Evolutionary conservation across 2,113 vertebrate genomes (phyloP).

Genomic region (Zingel zingel): DNA sequence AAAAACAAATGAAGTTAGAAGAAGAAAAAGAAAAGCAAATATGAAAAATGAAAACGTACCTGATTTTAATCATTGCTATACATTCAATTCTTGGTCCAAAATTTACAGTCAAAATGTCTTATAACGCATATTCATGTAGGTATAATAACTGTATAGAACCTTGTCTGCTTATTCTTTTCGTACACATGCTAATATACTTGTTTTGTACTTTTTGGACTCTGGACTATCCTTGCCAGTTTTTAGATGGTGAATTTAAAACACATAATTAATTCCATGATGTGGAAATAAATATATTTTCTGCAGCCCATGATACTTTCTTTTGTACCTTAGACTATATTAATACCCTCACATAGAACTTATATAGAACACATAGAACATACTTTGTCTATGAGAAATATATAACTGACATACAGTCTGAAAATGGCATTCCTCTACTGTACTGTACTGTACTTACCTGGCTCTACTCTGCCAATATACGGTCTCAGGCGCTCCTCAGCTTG

Average conservation of each 20-base stretch:
- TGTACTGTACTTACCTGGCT: constrained; percentile 71
- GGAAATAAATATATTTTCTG: no score
- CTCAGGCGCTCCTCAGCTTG: constrained; percentile 78
- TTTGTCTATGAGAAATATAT: not conserved
- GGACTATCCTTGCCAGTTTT: not conserved
- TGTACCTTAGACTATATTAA: not conserved
- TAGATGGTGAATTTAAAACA: not conserved
- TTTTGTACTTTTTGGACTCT: not conserved
- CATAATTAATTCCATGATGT: not conserved
- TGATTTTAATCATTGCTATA: not conserved
- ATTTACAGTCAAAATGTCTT: no score
- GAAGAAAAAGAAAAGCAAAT: not conserved
- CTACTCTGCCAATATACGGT: constrained; percentile 82
- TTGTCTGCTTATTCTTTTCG: not conserved
- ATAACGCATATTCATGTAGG: no score
- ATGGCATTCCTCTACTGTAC: not conserved
- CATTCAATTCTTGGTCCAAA: not conserved
- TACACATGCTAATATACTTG: not conserved
- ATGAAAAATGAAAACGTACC: not conserved
- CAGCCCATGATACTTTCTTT: not conserved
- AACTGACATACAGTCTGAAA: not conserved
- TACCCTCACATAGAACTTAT: not conserved
- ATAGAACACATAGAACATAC: not conserved
- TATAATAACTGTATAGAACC: not conserved
- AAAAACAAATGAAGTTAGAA: not conserved